phyloP scores from a whole-genome alignment of 2,888 invertebrate species.

The Podotricha telesiphe region DNA sequence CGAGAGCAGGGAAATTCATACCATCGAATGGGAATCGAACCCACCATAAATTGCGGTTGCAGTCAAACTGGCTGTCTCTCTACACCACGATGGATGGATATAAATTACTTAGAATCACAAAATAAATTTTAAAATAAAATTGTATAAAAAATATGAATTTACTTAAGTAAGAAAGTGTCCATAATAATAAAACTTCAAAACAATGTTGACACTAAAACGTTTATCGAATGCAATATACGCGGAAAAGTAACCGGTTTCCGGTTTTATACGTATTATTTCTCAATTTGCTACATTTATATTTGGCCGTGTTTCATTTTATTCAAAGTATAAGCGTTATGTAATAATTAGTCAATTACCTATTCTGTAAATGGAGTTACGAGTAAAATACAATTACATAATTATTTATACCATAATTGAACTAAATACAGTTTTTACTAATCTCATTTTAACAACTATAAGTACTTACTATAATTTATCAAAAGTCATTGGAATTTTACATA shows the following conservation, averaged over 20 bases:
- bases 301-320: not conserved
- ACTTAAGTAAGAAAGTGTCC: not conserved
- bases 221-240: not conserved
- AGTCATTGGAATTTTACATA: not conserved
- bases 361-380: not conserved
- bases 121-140: not conserved
- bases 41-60: too few species aligned
- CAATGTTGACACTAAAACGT: not conserved
- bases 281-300: conserved; percentile 1
- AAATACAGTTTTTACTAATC: conserved; percentile 8
- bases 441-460: not conserved
- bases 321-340: conserved; percentile 1
- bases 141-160: not conserved
- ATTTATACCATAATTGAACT: not conserved
- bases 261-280: conserved; percentile 5
- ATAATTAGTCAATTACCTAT: not conserved
- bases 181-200: not conserved
- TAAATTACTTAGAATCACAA: too few species aligned
- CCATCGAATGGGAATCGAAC: too few species aligned
- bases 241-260: not conserved
- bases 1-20: too few species aligned
- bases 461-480: not conserved
- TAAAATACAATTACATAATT: conserved; percentile 5
- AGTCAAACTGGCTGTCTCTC: too few species aligned
- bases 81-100: too few species aligned